A percentile compares a stretch with the other conserved stretches of the same genome.
Evolutionary conservation across 35 echinoderm and acorn worm genomes (phyloP).

Genomic region (Lytechinus variegatus): DNA sequence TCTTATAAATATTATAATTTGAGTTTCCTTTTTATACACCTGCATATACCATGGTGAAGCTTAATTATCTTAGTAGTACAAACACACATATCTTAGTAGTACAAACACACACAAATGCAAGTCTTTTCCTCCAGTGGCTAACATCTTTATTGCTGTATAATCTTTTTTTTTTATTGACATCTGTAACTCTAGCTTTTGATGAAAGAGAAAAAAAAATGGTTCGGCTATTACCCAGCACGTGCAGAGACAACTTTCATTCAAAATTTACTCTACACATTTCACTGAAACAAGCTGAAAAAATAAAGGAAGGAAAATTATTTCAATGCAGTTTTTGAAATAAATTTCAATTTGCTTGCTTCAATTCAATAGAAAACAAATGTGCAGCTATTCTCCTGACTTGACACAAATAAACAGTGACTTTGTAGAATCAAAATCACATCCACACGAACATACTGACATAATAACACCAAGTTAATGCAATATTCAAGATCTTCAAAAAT

Average conservation of each 20-base stretch:
- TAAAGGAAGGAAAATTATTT: neutral
- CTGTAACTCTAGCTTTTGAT: neutral
- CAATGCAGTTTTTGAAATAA: neutral
- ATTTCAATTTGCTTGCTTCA: neutral
- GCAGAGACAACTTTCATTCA: neutral
- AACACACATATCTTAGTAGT: too few species aligned
- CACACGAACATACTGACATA: neutral
- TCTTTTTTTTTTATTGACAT: neutral
- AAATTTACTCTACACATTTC: neutral
- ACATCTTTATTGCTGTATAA: conserved; percentile 46
- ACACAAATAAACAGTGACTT: neutral
- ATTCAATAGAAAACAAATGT: neutral
- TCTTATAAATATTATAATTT: too few species aligned
- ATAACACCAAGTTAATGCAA: neutral
- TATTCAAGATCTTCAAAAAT: neutral
- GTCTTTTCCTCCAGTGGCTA: neutral
- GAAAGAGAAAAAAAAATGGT: neutral
- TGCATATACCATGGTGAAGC: too few species aligned
- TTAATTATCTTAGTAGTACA: too few species aligned
- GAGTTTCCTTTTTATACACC: too few species aligned
- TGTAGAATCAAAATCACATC: neutral
- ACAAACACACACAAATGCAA: too few species aligned
- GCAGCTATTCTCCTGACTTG: neutral
- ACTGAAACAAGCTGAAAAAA: neutral
- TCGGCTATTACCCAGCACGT: neutral